Percentiles rank a stretch among this genome's conserved stretches.
Conservation (phyloP, 2,113 vertebrate species). For the Pipa parva region DNA sequence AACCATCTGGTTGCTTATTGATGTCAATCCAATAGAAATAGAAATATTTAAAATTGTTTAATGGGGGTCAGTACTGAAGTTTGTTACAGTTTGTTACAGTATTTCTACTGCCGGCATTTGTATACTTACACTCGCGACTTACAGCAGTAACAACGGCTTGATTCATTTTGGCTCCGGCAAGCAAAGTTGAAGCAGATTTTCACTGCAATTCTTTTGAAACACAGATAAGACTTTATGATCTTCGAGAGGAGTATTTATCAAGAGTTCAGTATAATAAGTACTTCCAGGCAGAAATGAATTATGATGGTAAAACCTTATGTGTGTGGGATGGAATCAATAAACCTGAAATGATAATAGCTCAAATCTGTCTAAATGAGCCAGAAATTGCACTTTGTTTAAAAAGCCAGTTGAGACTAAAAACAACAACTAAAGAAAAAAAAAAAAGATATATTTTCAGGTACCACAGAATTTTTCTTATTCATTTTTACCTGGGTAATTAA, state of each 20-base stretch:
- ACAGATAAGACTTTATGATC: constrained; percentile 20
- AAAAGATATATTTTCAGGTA: constrained; percentile 19
- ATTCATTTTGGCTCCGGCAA: no score
- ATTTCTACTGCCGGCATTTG: no score
- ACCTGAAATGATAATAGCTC: constrained; percentile 41
- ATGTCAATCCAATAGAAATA: no score
- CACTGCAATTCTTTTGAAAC: not conserved
- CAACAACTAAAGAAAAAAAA: no score
- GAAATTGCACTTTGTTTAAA: constrained; percentile 26
- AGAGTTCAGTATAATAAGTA: constrained; percentile 37
- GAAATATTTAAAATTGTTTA: no score
- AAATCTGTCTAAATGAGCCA: constrained; percentile 32
- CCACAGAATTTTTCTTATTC: not conserved
- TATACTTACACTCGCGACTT: no score
- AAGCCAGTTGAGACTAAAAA: constrained; percentile 23
- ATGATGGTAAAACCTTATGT: constrained; percentile 30
- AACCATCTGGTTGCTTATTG: no score
- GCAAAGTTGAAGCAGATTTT: not conserved
- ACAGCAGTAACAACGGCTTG: no score
- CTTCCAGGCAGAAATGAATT: constrained; percentile 33
- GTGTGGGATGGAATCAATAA: constrained; percentile 40
- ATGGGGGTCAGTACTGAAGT: no score
- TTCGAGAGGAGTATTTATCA: constrained; percentile 26
- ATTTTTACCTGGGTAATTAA: not conserved
- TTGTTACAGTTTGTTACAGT: no score